Evolutionary conservation across 2,797 vertebrate genomes (phyloP).

Genomic region (Propithecus perrieri): DNA sequence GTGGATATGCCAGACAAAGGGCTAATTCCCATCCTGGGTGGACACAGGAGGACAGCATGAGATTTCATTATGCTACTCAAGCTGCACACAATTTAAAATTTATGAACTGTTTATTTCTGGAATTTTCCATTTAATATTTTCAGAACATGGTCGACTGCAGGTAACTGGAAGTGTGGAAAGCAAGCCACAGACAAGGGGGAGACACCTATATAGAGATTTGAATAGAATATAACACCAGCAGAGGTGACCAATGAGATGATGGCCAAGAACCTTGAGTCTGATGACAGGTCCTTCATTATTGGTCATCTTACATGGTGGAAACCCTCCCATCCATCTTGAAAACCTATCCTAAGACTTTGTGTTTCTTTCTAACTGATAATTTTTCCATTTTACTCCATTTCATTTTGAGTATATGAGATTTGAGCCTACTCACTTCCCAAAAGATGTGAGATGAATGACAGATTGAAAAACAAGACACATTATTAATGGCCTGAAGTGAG

Average conservation of each 20-base stretch:
- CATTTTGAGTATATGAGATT: neutral
- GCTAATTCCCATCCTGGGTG: neutral
- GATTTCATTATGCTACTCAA: neutral
- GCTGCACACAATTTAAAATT: neutral
- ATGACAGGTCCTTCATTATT: neutral
- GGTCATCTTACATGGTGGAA: neutral
- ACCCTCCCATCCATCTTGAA: neutral
- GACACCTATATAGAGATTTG: neutral
- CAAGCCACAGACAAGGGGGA: neutral
- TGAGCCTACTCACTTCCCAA: neutral
- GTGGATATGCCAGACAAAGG: neutral
- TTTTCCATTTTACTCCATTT: conserved; percentile 20
- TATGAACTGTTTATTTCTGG: neutral
- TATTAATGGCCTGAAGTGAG: neutral
- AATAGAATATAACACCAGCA: neutral
- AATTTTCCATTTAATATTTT: neutral
- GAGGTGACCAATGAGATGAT: neutral
- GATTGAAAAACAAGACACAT: neutral
- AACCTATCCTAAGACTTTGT: neutral
- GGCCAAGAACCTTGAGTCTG: neutral
- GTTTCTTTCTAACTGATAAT: neutral
- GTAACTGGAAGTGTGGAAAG: neutral
- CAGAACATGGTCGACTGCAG: too few relatives aligned
- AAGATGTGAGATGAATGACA: neutral
- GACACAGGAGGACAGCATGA: neutral